phyloP scores from a whole-genome alignment of 2,888 invertebrate species.

The Xestia rhomboidea region DNA sequence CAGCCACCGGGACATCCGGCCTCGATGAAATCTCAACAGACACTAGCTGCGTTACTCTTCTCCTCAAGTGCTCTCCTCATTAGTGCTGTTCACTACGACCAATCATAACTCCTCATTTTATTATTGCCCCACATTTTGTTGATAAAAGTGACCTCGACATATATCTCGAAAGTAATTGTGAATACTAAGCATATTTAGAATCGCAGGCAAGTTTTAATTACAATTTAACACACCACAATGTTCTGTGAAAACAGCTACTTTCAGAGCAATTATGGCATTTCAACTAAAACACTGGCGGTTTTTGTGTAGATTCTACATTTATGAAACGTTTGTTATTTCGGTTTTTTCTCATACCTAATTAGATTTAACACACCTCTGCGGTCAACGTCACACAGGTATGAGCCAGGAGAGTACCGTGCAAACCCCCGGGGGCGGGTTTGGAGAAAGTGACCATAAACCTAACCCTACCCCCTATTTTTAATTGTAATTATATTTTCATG shows the following conservation, averaged over 20 bases:
- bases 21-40: slow-evolving; percentile 52
- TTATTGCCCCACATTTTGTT: slow-evolving; percentile 22
- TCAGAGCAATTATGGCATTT: slow-evolving; percentile 9
- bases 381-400: no score
- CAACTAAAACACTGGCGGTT: not conserved
- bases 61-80: slow-evolving; percentile 24
- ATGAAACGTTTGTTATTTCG: not conserved
- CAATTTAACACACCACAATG: slow-evolving; percentile 27
- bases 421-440: no score
- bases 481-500: no score
- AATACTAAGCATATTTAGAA: not conserved
- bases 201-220: slow-evolving; percentile 3
- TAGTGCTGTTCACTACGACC: slow-evolving; percentile 32
- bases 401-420: no score
- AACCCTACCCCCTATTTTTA: no score
- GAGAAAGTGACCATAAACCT: no score
- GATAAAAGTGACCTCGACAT: slow-evolving; percentile 6
- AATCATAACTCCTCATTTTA: slow-evolving; percentile 17
- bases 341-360: not conserved
- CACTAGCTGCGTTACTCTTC: slow-evolving; percentile 19
- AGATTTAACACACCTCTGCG: no score
- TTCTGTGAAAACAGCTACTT: slow-evolving; percentile 23
- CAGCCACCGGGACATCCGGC: slow-evolving; percentile 54
- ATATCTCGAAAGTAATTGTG: slow-evolving; percentile 4
- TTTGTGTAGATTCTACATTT: not conserved